These are phyloP conservation scores for Thalpophila matura DNA, from an alignment of 2,888 invertebrate genomes.

Conservation along the genomic window DNA sequence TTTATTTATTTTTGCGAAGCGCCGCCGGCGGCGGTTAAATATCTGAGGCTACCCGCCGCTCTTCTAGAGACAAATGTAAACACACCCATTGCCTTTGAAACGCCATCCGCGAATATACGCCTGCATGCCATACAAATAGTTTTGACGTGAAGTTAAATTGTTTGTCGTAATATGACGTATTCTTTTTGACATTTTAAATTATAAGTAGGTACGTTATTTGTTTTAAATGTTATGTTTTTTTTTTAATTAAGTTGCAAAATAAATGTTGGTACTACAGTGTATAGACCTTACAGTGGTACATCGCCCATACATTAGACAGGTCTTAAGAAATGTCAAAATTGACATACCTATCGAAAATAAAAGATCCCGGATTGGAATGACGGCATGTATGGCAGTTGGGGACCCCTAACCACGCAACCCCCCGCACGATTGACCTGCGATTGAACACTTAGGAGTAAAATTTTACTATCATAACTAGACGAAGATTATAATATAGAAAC, in stretches of 20 bases:
- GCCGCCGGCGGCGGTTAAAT: slow-evolving; percentile 85
- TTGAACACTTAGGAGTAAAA: too few species aligned
- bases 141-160: slow-evolving; percentile 66
- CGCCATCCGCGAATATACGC: slow-evolving; percentile 71
- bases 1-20: slow-evolving; percentile 85
- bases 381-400: too few species aligned
- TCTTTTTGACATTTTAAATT: slow-evolving; percentile 23
- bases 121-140: slow-evolving; percentile 71
- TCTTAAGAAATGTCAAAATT: too few species aligned
- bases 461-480: too few species aligned
- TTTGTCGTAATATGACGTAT: slow-evolving; percentile 55
- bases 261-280: too few species aligned
- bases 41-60: slow-evolving; percentile 79
- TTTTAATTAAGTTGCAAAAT: background rate
- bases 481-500: too few species aligned
- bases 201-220: background rate
- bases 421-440: too few species aligned
- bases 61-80: slow-evolving; percentile 85
- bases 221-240: background rate
- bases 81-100: slow-evolving; percentile 84
- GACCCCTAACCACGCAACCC: too few species aligned
- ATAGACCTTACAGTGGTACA: too few species aligned
- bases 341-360: too few species aligned
- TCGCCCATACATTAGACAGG: too few species aligned
- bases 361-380: too few species aligned